Evolutionary conservation across 2,888 invertebrate genomes (phyloP).

Genomic region (Timandra comae): DNA sequence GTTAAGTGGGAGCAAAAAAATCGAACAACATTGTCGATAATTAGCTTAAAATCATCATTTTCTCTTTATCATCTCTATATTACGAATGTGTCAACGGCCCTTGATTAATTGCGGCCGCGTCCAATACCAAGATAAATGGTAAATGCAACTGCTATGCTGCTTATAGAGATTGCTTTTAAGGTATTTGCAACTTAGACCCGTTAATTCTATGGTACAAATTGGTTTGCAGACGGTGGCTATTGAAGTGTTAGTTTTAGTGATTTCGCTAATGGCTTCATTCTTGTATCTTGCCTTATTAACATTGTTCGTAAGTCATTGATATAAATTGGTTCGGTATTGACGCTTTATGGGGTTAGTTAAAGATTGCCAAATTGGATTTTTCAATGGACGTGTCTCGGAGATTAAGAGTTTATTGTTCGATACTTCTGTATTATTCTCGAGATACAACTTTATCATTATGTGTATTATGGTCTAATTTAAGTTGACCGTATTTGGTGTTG

Average conservation of each 20-base stretch:
- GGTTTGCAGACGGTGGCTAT: constrained; percentile 11
- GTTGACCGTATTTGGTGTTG: no score
- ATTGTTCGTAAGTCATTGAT: constrained; percentile 45
- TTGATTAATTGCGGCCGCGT: constrained; percentile 71
- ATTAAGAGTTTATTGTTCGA: constrained; percentile 11
- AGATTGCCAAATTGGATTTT: constrained; percentile 24
- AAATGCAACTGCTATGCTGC: constrained; percentile 20
- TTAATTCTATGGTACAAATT: constrained; percentile 34
- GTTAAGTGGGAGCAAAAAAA: constrained; percentile 63
- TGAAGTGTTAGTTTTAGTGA: constrained; percentile 58
- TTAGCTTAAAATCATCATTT: constrained; percentile 71
- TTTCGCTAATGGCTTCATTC: constrained; percentile 59
- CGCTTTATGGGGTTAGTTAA: constrained; percentile 29
- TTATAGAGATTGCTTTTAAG: constrained; percentile 20
- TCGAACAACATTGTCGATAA: constrained; percentile 56
- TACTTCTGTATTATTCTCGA: constrained; percentile 8
- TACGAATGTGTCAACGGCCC: constrained; percentile 64
- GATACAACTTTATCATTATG: constrained; percentile 12
- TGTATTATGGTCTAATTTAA: no score
- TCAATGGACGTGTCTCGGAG: constrained; percentile 12
- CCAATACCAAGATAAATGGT: constrained; percentile 66
- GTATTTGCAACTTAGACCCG: constrained; percentile 35
- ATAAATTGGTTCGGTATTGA: constrained; percentile 36
- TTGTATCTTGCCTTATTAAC: constrained; percentile 45
- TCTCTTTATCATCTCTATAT: constrained; percentile 61